Percentiles rank a stretch among this genome's conserved stretches.
Evolutionary conservation across 2,113 vertebrate genomes (phyloP).

Genomic region (Cyprinus carpio): DNA sequence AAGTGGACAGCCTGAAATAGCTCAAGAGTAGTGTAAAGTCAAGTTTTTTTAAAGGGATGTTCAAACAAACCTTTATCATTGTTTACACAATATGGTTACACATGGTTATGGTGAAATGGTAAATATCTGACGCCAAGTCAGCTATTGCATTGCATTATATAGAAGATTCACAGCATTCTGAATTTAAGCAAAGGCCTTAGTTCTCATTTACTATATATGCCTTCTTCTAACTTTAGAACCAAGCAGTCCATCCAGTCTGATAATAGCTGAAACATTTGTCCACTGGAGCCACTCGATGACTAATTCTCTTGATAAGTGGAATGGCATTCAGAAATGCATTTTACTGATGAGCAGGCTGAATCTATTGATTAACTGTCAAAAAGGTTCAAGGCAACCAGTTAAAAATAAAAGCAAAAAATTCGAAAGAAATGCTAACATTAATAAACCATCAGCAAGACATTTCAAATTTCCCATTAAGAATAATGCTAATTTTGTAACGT

Average conservation of each 20-base stretch:
- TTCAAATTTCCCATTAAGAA: not conserved
- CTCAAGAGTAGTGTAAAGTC: constrained; percentile 3
- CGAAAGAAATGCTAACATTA: not conserved
- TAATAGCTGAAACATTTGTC: not conserved
- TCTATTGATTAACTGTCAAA: constrained; percentile 15
- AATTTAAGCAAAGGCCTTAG: not conserved
- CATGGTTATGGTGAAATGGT: not conserved
- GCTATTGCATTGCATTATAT: not conserved
- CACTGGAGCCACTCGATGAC: not conserved
- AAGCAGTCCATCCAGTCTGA: not conserved
- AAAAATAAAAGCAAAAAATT: not conserved
- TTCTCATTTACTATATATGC: not conserved
- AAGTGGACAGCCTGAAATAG: constrained; percentile 34
- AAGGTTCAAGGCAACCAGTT: not conserved
- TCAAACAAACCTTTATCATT: constrained; percentile 35
- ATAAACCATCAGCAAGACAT: not conserved
- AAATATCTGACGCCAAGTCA: not conserved
- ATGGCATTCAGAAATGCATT: not conserved
- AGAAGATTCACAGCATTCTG: not conserved
- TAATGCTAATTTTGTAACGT: not conserved
- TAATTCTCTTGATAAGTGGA: not conserved
- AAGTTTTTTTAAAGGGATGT: constrained; percentile 35
- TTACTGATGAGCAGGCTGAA: constrained; percentile 12
- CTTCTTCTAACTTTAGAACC: not conserved
- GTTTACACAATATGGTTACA: not conserved